Evolutionary conservation across 1,140 invertebrate genomes (phyloP).

Genomic region (Ips nitidus): DNA sequence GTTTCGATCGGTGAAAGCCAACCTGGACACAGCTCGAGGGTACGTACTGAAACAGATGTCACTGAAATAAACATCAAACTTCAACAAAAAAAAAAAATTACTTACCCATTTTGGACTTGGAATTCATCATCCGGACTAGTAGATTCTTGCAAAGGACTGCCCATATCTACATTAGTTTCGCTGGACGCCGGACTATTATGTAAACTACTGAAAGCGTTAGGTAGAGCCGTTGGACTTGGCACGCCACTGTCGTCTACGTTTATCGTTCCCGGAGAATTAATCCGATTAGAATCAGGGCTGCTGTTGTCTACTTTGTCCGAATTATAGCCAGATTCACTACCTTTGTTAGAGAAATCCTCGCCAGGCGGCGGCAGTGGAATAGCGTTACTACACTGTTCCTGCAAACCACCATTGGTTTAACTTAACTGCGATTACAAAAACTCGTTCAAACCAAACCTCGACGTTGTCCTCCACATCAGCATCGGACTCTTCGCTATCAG

Average conservation of each 20-base stretch:
- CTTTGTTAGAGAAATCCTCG: constrained; percentile 48
- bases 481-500: constrained; percentile 68
- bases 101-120: constrained; percentile 21
- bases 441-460: constrained; percentile 53
- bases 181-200: constrained; percentile 57
- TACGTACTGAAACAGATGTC: constrained; percentile 21
- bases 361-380: constrained; percentile 25
- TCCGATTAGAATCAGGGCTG: constrained; percentile 46
- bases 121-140: constrained; percentile 44
- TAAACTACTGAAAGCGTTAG: constrained; percentile 48
- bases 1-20: constrained; percentile 53
- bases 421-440: background rate
- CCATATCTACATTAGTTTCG: constrained; percentile 58
- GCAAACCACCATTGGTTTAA: background rate
- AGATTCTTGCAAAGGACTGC: constrained; percentile 50
- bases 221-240: constrained; percentile 58
- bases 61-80: background rate
- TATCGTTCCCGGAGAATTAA: constrained; percentile 39
- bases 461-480: constrained; percentile 81
- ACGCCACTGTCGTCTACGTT: constrained; percentile 56
- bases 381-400: constrained; percentile 5
- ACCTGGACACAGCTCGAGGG: constrained; percentile 56
- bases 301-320: constrained; percentile 61
- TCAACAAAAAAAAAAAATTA: background rate
- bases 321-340: constrained; percentile 70